phyloP scores from a whole-genome alignment of 2,797 vertebrate species.

The Lycodopsis pacificus region DNA sequence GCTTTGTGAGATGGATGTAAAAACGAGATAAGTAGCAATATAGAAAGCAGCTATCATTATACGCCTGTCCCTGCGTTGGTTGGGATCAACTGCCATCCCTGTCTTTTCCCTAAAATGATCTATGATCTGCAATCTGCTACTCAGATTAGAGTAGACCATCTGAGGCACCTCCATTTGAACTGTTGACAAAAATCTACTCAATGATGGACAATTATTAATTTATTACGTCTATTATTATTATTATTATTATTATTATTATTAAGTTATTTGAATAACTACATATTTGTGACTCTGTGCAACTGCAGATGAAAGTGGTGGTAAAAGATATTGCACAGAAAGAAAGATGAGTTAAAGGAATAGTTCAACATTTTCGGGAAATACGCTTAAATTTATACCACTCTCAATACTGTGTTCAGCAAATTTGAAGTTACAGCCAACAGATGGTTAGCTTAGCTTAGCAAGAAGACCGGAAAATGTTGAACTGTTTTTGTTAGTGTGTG shows the following conservation, averaged over 20 bases:
- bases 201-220: conserved; percentile 35
- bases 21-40: conserved; percentile 33
- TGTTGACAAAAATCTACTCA: conserved; percentile 28
- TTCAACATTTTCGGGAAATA: conserved; percentile 16
- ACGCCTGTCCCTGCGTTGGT: conserved; percentile 25
- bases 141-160: conserved; percentile 20
- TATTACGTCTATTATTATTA: conserved; percentile 28
- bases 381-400: neutral
- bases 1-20: conserved; percentile 59
- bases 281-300: conserved; percentile 46
- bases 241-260: conserved; percentile 43
- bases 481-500: conserved; percentile 28
- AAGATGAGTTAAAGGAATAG: conserved; percentile 26
- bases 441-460: conserved; percentile 17
- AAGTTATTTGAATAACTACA: conserved; percentile 57
- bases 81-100: conserved; percentile 19
- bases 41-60: conserved; percentile 38
- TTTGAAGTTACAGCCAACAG: neutral
- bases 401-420: neutral
- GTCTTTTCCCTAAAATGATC: conserved; percentile 30
- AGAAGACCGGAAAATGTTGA: neutral
- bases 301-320: conserved; percentile 37
- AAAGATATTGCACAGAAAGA: conserved; percentile 45
- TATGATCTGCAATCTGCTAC: conserved; percentile 38
- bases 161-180: conserved; percentile 23